Evolutionary conservation across 2,797 vertebrate species (phyloP).

Genomic region (Argyrosomus regius): DNA sequence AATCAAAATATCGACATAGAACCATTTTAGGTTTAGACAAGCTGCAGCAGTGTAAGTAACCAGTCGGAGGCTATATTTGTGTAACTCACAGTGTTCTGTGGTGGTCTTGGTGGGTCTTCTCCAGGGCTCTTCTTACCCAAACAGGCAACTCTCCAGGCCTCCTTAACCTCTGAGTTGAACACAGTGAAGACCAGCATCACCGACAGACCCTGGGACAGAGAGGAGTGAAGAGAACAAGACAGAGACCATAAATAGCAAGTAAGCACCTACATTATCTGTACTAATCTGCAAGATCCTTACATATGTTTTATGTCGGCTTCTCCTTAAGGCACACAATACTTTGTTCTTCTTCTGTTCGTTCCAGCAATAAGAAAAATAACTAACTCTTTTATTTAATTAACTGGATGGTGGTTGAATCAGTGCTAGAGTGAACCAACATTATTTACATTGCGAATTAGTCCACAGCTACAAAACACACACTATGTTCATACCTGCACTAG

Average conservation of each 20-base stretch:
- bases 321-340: neutral
- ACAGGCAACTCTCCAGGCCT: slow-evolving; percentile 93
- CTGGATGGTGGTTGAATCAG: neutral
- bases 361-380: neutral
- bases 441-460: too few relatives aligned
- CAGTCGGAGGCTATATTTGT: neutral
- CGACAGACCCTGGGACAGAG: slow-evolving; percentile 87
- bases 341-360: neutral
- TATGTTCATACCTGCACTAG: slow-evolving; percentile 91
- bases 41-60: neutral
- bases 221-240: neutral
- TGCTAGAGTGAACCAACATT: neutral
- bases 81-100: slow-evolving; percentile 86
- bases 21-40: neutral
- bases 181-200: slow-evolving; percentile 93
- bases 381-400: neutral
- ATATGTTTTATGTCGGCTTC: neutral
- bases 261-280: neutral
- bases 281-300: neutral
- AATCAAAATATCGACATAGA: neutral
- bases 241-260: neutral
- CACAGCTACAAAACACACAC: neutral
- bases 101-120: slow-evolving; percentile 88
- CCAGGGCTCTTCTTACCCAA: slow-evolving; percentile 91
- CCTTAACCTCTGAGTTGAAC: slow-evolving; percentile 92